Base-by-base conservation (phyloP, 2,888 invertebrate genomes). In the Drosophila recens region DNA sequence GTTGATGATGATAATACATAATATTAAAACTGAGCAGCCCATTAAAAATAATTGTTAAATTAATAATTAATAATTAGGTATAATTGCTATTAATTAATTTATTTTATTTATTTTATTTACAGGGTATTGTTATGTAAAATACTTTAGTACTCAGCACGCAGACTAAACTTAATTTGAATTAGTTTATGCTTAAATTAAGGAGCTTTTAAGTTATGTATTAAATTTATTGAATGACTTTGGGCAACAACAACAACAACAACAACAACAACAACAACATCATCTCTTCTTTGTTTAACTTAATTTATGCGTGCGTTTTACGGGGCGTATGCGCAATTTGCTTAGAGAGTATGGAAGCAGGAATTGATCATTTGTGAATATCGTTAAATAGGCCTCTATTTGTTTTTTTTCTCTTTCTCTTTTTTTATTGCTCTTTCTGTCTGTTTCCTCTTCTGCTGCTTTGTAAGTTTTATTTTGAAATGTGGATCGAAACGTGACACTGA, bases 401-500 rank as follows among this genome's bases (percentile, higher is more conserved):
- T 46, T 67, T 63, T 8, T 30, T 53, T 15, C n/a, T n/a, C n/a
- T 30, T 6, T n/a, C n/a, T n/a, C 36, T 64, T 59, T 9, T 36
- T 63, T 30, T 30, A 27, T 30, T 10, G 45, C 56, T 56, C 27
- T 62, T 11, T 46, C 13, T 34, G 36, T 27, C 17, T 0, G 27
- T 1, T 36, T 36, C 4, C 36, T n/a, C 5, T 10, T 34, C 23
- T 36, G 13, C 10, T 62, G 23, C 10, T 30, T 49, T 49, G 8
- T 43, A 27, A n/a, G 23, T 66, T 51, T 63, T 43, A 45, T 68
- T 66, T 72, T 51, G 58, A 79, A 82, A 85, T 73, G 80, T 85
- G 75, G 84, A 85, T 80, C 84, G 87, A 87, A 84, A 84, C 84
- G 84, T 85, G 84, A 85, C 87, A 84, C 82, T 84, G 87, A 84